Conservation (phyloP, 2,888 invertebrate genomes). For the Ophioninae sp. region DNA sequence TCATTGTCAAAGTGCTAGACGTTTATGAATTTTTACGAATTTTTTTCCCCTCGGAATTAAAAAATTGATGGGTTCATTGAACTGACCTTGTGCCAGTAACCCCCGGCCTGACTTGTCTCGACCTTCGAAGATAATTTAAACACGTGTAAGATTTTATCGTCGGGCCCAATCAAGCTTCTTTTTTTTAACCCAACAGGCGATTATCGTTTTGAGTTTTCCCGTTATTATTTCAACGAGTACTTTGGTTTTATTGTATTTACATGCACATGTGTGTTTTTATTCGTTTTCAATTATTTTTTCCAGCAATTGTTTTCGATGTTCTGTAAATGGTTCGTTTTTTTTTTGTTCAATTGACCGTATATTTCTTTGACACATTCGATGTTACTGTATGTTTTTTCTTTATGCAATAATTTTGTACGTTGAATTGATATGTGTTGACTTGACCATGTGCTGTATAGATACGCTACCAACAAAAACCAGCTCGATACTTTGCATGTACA, state of each 20-base stretch:
- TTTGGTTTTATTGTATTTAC: no score
- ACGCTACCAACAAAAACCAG: slow-evolving; percentile 14
- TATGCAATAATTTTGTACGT: no score
- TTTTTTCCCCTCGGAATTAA: slow-evolving; percentile 44
- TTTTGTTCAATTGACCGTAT: slow-evolving; percentile 24
- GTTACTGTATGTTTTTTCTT: no score
- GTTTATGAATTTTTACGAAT: slow-evolving; percentile 31
- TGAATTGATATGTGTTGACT: no score
- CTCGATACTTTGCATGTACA: slow-evolving; percentile 51
- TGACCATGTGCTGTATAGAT: no score
- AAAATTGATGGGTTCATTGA: slow-evolving; percentile 57
- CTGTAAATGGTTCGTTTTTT: not conserved
- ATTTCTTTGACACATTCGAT: not conserved
- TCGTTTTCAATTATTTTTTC: not conserved
- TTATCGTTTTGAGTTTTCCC: slow-evolving; percentile 22
- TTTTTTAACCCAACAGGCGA: slow-evolving; percentile 41
- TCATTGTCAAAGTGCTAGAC: not conserved
- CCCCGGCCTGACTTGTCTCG: slow-evolving; percentile 62
- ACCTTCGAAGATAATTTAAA: slow-evolving; percentile 64
- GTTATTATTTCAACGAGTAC: not conserved
- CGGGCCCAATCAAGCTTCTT: slow-evolving; percentile 7
- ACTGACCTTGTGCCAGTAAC: slow-evolving; percentile 63
- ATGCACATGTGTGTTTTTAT: not conserved
- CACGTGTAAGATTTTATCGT: slow-evolving; percentile 59
- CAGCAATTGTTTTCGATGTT: not conserved